phyloP scores from a whole-genome alignment of 2,888 invertebrate genomes.

The Clepsis dumicolana region DNA sequence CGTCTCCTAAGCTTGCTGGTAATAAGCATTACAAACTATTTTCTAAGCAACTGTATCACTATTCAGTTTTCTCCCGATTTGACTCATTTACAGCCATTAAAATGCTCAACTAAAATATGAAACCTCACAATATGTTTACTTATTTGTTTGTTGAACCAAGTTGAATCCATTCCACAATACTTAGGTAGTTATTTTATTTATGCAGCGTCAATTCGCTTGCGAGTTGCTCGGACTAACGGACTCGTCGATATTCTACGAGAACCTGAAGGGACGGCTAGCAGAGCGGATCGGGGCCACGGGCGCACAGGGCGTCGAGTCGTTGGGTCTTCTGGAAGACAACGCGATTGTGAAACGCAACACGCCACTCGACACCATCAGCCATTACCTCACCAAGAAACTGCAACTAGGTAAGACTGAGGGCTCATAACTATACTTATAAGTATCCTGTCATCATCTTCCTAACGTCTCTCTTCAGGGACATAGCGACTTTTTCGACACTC shows the following conservation, averaged over 20 bases:
- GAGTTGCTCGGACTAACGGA: conserved; percentile 93
- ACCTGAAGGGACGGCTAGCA: conserved; percentile 93
- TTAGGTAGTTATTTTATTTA: conserved; percentile 48
- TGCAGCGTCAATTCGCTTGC: conserved; percentile 93
- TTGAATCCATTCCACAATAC: too few species aligned
- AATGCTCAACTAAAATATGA: too few species aligned
- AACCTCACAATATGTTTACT: too few species aligned
- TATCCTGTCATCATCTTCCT: too few species aligned
- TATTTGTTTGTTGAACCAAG: conserved; percentile 11
- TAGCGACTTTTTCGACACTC: too few species aligned
- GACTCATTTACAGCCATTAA: too few species aligned
- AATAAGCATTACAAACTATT: too few species aligned
- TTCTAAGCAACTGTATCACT: too few species aligned
- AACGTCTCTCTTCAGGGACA: too few species aligned
- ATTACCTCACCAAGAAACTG: conserved; percentile 93
- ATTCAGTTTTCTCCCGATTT: too few species aligned
- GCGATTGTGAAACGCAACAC: conserved; percentile 93
- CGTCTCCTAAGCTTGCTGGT: too few species aligned
- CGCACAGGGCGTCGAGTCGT: conserved; percentile 92
- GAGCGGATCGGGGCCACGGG: conserved; percentile 91
- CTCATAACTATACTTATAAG: too few species aligned
- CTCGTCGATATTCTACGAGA: conserved; percentile 96
- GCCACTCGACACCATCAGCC: conserved; percentile 97
- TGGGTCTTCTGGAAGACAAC: conserved; percentile 95
- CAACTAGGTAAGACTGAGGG: conserved; percentile 88